Percentiles rank a stretch among this genome's conserved stretches.
Conservation (phyloP, 2,113 vertebrate species). For the Numenius arquata region DNA sequence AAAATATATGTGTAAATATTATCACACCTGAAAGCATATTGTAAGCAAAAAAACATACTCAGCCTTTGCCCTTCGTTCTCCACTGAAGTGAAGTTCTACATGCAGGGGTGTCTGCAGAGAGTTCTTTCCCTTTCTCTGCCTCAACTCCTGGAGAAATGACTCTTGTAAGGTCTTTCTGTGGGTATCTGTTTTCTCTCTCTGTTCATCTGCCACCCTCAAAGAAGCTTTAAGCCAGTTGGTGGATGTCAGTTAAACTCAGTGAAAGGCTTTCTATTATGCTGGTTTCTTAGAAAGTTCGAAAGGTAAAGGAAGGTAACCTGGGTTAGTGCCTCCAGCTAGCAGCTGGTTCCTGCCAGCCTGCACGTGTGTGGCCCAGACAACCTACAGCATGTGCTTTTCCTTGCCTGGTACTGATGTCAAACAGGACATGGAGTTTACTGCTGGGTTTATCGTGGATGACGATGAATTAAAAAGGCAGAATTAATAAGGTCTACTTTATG, state of each 20-base stretch:
- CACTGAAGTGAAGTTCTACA: background rate
- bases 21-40: background rate
- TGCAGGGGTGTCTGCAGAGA: background rate
- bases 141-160: background rate
- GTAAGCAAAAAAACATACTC: background rate
- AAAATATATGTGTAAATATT: background rate
- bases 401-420: background rate
- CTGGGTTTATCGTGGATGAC: background rate
- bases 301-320: background rate
- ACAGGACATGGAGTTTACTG: background rate
- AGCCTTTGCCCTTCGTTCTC: background rate
- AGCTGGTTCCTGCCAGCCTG: background rate
- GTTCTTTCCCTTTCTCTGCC: background rate
- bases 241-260: background rate
- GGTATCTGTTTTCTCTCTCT: background rate
- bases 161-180: background rate
- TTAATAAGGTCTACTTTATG: background rate
- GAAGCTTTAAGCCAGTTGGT: background rate
- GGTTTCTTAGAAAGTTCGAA: background rate
- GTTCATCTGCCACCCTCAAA: background rate
- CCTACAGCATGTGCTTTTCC: background rate
- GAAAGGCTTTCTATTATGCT: background rate
- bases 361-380: accelerated
- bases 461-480: background rate
- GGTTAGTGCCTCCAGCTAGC: background rate